phyloP scores from a whole-genome alignment of 1,140 invertebrate species.

The Aphelinus atriplicis region DNA sequence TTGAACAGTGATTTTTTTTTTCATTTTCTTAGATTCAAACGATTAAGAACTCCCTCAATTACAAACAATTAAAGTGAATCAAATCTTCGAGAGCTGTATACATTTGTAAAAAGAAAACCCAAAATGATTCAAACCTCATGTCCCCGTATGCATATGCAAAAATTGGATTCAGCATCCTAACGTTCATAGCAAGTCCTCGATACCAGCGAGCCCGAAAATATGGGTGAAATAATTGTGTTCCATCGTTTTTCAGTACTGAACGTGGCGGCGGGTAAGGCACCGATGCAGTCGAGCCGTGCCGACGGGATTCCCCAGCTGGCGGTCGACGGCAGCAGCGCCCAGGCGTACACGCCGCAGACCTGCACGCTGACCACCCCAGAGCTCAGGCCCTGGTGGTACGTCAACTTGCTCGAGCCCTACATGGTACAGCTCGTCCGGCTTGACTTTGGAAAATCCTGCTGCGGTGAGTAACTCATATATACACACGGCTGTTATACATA shows the following conservation, averaged over 20 bases:
- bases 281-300: constrained; percentile 91
- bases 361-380: constrained; percentile 89
- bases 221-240: constrained; percentile 25
- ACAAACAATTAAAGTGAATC: no score
- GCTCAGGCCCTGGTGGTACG: constrained; percentile 92
- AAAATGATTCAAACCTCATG: no score
- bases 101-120: no score
- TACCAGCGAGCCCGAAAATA: no score
- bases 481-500: no score
- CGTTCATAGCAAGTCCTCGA: no score
- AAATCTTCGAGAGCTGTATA: no score
- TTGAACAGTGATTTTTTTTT: no score
- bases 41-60: no score
- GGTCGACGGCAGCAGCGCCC: constrained; percentile 89
- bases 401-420: constrained; percentile 93
- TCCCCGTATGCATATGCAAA: no score
- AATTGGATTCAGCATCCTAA: no score
- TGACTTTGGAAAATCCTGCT: constrained; percentile 92
- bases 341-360: constrained; percentile 83
- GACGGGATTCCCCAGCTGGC: constrained; percentile 89
- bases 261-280: constrained; percentile 93
- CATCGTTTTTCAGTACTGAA: constrained; percentile 82
- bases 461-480: constrained; percentile 73
- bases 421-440: constrained; percentile 93
- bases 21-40: no score